Evolutionary conservation across 2,797 vertebrate genomes (phyloP).

Genomic region (Picus viridis): DNA sequence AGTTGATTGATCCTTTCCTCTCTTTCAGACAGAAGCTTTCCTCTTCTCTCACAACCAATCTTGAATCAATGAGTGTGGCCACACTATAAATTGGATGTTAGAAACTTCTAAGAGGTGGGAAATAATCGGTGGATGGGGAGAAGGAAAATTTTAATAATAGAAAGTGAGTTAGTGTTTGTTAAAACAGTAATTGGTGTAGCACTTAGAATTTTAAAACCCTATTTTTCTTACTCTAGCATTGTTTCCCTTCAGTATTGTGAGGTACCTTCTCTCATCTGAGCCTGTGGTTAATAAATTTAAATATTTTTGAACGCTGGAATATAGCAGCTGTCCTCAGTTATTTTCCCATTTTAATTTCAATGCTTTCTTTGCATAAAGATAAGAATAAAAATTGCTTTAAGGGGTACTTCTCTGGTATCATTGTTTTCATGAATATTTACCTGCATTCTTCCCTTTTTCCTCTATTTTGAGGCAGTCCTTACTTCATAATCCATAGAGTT

Average conservation of each 20-base stretch:
- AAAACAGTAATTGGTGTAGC: conserved; percentile 49
- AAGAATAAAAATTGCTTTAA: conserved; percentile 24
- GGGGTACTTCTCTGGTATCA: background rate
- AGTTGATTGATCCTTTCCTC: conserved; percentile 62
- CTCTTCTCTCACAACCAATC: background rate
- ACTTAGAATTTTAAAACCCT: conserved; percentile 20
- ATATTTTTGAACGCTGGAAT: conserved; percentile 3
- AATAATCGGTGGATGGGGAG: background rate
- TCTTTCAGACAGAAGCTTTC: conserved; percentile 16
- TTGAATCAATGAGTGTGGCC: background rate
- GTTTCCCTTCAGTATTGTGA: conserved; percentile 13
- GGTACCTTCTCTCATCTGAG: conserved; percentile 50
- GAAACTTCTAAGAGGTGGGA: conserved; percentile 7
- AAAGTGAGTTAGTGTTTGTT: conserved; percentile 20
- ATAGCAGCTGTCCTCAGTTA: background rate
- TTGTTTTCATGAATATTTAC: background rate
- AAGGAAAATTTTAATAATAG: background rate
- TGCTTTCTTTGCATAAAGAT: conserved; percentile 13
- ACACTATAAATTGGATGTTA: background rate
- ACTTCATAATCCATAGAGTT: background rate
- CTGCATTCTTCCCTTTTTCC: background rate
- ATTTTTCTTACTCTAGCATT: conserved; percentile 20
- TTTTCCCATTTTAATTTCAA: background rate
- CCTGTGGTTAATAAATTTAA: conserved; percentile 55
- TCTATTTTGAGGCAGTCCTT: background rate